phyloP scores from a whole-genome alignment of 1,140 invertebrate species.

The Drosophila arawakana region DNA sequence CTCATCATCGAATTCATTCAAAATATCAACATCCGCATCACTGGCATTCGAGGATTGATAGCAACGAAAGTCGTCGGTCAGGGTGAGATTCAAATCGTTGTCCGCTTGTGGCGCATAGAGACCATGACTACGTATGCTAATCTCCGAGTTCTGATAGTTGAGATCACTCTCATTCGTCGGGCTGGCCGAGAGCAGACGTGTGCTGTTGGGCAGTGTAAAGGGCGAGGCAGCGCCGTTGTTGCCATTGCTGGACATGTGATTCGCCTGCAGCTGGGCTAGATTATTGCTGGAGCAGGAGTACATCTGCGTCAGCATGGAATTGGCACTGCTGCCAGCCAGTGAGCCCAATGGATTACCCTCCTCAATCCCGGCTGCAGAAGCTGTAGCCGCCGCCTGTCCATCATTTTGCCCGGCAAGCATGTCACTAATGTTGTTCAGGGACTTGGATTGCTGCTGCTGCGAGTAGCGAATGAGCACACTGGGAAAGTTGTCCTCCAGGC shows the following conservation, averaged over 20 bases:
- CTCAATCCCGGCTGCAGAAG: slow-evolving; percentile 24
- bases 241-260: slow-evolving; percentile 82
- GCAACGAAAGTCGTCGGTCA: slow-evolving; percentile 81
- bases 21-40: slow-evolving; percentile 73
- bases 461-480: slow-evolving; percentile 65
- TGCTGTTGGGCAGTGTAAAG: slow-evolving; percentile 26
- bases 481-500: slow-evolving; percentile 66
- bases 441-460: slow-evolving; percentile 81
- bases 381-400: neutral
- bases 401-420: slow-evolving; percentile 39
- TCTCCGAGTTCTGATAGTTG: slow-evolving; percentile 87
- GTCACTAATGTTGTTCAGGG: slow-evolving; percentile 78
- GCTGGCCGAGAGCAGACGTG: slow-evolving; percentile 79
- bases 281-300: slow-evolving; percentile 68
- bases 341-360: slow-evolving; percentile 3
- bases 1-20: slow-evolving; percentile 80
- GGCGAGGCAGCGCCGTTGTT: slow-evolving; percentile 20
- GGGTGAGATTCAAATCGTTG: slow-evolving; percentile 77
- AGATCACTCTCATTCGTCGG: slow-evolving; percentile 87
- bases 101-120: slow-evolving; percentile 86
- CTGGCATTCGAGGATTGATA: slow-evolving; percentile 83
- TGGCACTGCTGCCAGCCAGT: slow-evolving; percentile 48
- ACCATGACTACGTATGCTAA: slow-evolving; percentile 87
- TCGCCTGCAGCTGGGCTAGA: slow-evolving; percentile 84
- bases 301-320: slow-evolving; percentile 33